A percentile compares a stretch with the other conserved stretches of the same genome.
Evolutionary conservation across 2,888 invertebrate species (phyloP).

Genomic region (Apodemia hepburni): DNA sequence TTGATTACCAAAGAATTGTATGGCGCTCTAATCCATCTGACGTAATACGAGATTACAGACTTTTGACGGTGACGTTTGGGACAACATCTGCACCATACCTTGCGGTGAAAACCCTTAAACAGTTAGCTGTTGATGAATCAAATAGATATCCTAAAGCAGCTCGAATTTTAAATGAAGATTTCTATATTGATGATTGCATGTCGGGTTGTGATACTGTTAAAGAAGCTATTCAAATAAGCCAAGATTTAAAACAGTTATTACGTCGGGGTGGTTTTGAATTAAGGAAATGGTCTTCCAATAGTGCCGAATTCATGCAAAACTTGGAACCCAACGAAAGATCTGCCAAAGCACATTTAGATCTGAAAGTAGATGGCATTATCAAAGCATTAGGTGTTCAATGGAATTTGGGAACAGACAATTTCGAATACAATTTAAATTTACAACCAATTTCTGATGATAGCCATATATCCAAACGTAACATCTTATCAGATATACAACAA

Average conservation of each 20-base stretch:
- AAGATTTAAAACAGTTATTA: slow-evolving; percentile 26
- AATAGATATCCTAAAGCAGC: slow-evolving; percentile 24
- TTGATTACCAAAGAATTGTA: slow-evolving; percentile 34
- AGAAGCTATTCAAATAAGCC: slow-evolving; percentile 29
- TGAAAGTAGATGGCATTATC: neutral
- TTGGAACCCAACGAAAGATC: neutral
- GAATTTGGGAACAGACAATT: neutral
- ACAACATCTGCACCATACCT: slow-evolving; percentile 35
- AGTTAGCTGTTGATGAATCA: slow-evolving; percentile 35
- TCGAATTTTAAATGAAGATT: slow-evolving; percentile 24
- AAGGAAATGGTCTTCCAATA: slow-evolving; percentile 35
- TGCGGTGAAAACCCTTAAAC: slow-evolving; percentile 35
- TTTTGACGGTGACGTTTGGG: slow-evolving; percentile 25
- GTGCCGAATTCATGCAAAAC: neutral
- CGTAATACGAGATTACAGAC: slow-evolving; percentile 9
- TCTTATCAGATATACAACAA: slow-evolving; percentile 9
- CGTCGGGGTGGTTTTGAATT: slow-evolving; percentile 38
- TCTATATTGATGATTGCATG: slow-evolving; percentile 38
- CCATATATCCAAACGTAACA: slow-evolving; percentile 7
- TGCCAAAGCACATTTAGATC: neutral
- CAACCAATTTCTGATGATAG: neutral
- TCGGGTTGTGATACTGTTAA: slow-evolving; percentile 27
- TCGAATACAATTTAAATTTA: neutral
- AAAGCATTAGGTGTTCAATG: neutral
- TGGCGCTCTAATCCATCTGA: slow-evolving; percentile 24